Evolutionary conservation across 2,797 vertebrate genomes (phyloP).

Genomic region (Vultur gryphus): DNA sequence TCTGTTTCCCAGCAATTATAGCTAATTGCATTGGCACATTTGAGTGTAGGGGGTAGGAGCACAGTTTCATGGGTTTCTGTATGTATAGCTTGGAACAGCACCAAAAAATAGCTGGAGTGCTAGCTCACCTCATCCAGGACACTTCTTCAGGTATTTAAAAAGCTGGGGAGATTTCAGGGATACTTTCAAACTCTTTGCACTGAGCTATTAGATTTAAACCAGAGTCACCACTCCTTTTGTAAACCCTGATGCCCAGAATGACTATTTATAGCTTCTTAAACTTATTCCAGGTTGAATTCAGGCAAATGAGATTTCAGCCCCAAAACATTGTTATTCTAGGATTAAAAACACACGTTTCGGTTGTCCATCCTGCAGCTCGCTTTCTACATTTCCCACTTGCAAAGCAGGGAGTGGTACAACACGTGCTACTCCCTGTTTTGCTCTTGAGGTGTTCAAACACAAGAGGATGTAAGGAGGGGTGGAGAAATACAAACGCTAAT

Average conservation of each 20-base stretch:
- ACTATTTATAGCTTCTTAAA: background rate
- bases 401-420: background rate
- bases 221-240: background rate
- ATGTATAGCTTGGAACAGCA: background rate
- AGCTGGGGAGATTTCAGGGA: background rate
- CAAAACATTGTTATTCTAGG: background rate
- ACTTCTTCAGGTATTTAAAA: background rate
- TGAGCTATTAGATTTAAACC: background rate
- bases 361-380: background rate
- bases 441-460: background rate
- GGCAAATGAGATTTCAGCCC: background rate
- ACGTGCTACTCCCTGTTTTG: background rate
- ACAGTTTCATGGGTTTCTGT: background rate
- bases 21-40: slow-evolving; percentile 32
- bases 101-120: background rate
- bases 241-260: background rate
- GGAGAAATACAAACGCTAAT: background rate
- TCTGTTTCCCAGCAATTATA: slow-evolving; percentile 49
- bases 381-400: background rate
- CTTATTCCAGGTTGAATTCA: background rate
- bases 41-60: background rate
- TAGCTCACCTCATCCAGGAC: background rate
- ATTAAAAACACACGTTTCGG: background rate
- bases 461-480: background rate
- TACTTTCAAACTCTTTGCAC: background rate